Evolutionary conservation across 2,888 invertebrate genomes (phyloP), one percentile per base, ranked within the genome.

Genomic region (Amiota mariae): DNA sequence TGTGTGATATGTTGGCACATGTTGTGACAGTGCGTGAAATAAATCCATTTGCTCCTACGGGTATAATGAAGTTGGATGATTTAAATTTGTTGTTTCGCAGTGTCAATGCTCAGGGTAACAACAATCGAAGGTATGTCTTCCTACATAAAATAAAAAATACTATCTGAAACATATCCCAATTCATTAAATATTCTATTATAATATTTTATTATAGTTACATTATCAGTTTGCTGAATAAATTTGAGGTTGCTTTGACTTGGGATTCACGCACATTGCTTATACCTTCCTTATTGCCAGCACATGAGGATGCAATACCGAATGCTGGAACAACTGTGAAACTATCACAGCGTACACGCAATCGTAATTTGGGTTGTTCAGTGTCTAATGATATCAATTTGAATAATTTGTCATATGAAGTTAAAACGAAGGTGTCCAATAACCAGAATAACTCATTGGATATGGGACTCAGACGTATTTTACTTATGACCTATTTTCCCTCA

Each of bases 1-100:
- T 99, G 59, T 99, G 98, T 90, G 99, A 99, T 89, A 96, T 98
- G 93, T 89, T 99, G 56, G 98, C 99, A 0, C 97, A 97, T 89
- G 98, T 99, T 1, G 97, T 99, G 51, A 98, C 98, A 0, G 97
- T 98, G 20, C 90, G 98, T n/a, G 98, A 98, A 90, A 97, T 98
- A 79, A 98, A 98, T 91, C 97, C 97, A 0, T 98, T 98, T 89
- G 97, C 97, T 0, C 92, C 94, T 79, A 95, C 95, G 74, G 98
- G 97, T 91, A 93, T 98, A 67, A 99, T 99, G 98, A 95, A 95
- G 88, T 91, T 97, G 63, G 96, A 97, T 73, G 98, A 98, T 88
- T 91, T 99, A 72, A 94, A 96, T 81, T 95, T 96, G 88, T 93
- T 98, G 57, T 98, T 98, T 90, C 97, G 97, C 87, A 95, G 96